A percentile compares a stretch with the other conserved stretches of the same genome.
phyloP scores from a whole-genome alignment of 2,797 vertebrate species.

The Cuniculus paca region DNA sequence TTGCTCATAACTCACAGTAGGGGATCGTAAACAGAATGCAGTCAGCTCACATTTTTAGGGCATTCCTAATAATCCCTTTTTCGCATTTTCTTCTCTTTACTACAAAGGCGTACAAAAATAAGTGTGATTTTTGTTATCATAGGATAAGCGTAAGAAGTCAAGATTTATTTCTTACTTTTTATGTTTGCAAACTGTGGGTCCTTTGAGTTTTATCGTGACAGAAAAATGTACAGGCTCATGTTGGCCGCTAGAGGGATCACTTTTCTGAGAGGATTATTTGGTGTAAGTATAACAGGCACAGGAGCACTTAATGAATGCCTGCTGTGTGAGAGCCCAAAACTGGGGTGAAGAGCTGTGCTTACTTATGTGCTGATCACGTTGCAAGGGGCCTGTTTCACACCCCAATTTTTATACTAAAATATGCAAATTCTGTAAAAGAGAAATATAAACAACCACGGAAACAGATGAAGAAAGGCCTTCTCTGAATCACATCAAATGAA shows the following conservation, averaged over 20 bases:
- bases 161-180: background rate
- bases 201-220: background rate
- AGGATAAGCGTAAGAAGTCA: background rate
- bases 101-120: background rate
- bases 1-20: background rate
- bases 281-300: background rate
- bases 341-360: background rate
- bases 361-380: background rate
- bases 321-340: background rate
- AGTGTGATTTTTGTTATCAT: background rate
- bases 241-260: constrained; percentile 72
- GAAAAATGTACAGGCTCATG: background rate
- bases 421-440: background rate
- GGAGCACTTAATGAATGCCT: background rate
- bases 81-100: background rate
- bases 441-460: background rate
- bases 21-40: background rate
- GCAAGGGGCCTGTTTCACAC: background rate
- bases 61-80: background rate
- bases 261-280: constrained; percentile 62
- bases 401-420: constrained; percentile 6
- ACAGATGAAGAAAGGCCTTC: background rate
- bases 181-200: background rate
- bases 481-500: background rate
- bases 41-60: background rate